Evolutionary conservation across 2,797 vertebrate genomes (phyloP).

Genomic region (Tragopan temminckii): DNA sequence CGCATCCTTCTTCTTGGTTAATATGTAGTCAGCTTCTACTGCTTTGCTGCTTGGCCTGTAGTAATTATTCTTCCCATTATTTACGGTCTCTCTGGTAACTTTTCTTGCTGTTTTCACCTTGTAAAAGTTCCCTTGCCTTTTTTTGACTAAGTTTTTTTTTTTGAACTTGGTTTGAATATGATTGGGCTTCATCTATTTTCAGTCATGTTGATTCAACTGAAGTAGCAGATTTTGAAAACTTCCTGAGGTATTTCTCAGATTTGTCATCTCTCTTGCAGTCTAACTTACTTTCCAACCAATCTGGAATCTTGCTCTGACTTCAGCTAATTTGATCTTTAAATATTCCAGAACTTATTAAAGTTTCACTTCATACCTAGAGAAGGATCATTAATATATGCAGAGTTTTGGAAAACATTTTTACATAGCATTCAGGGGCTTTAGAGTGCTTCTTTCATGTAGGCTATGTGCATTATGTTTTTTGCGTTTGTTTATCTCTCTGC

Average conservation of each 20-base stretch:
- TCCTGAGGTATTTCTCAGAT: background rate
- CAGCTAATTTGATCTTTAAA: background rate
- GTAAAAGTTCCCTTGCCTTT: background rate
- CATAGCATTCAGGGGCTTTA: background rate
- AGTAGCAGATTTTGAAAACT: background rate
- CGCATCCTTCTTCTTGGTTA: background rate
- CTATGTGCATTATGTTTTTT: background rate
- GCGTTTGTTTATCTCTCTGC: background rate
- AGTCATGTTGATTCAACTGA: background rate
- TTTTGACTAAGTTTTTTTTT: background rate
- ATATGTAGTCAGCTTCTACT: background rate
- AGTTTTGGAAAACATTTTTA: background rate
- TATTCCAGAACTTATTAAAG: background rate
- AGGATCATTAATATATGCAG: background rate
- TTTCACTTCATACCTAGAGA: background rate
- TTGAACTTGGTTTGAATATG: background rate
- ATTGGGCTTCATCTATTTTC: background rate
- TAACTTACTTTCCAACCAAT: background rate
- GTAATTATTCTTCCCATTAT: background rate
- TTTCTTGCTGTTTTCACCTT: background rate
- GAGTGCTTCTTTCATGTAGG: background rate
- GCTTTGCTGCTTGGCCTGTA: background rate
- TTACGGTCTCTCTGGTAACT: background rate
- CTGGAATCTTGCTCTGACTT: background rate
- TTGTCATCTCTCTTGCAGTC: background rate